A percentile compares a stretch with the other conserved stretches of the same genome.
Conservation (phyloP, 2,113 vertebrate genomes). For the Gasterosteus nipponicus region DNA sequence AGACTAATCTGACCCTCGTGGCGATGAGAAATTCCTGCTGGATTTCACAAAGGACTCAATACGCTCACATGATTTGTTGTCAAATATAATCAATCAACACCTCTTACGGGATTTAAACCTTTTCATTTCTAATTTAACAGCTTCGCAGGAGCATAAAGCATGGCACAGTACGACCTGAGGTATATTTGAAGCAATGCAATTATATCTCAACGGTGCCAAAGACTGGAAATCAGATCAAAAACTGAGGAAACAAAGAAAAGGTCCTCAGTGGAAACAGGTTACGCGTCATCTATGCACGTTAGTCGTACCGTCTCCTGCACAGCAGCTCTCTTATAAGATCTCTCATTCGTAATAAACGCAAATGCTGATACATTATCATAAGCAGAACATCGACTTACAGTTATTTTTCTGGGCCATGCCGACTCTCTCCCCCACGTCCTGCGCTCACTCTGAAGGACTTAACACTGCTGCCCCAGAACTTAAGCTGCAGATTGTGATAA, state of each 20-base stretch:
- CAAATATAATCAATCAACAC: constrained; percentile 22
- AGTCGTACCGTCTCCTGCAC: constrained; percentile 22
- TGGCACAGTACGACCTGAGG: constrained; percentile 11
- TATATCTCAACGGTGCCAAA: constrained; percentile 29
- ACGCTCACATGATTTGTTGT: constrained; percentile 47
- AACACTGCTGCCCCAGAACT: constrained; percentile 35
- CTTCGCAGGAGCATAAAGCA: constrained; percentile 22
- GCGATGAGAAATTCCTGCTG: constrained; percentile 64
- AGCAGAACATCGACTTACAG: constrained; percentile 68
- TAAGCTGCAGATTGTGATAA: constrained; percentile 66
- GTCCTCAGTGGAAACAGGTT: constrained; percentile 3
- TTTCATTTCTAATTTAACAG: constrained; percentile 41
- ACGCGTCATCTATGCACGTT: constrained; percentile 11
- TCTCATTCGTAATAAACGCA: constrained; percentile 28
- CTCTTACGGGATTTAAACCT: constrained; percentile 7
- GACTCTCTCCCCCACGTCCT: constrained; percentile 38
- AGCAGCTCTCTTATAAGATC: constrained; percentile 33
- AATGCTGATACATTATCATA: constrained; percentile 2
- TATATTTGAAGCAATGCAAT: constrained; percentile 15
- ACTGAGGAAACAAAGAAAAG: constrained; percentile 48
- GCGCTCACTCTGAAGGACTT: constrained; percentile 47
- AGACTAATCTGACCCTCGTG: constrained; percentile 62
- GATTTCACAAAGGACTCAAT: constrained; percentile 64
- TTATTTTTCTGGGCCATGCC: constrained; percentile 72
- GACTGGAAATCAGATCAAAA: constrained; percentile 35